A percentile compares a stretch with the other conserved stretches of the same genome.
Evolutionary conservation across 2,113 vertebrate species (phyloP).

Genomic region (Pelmatolapia mariae): DNA sequence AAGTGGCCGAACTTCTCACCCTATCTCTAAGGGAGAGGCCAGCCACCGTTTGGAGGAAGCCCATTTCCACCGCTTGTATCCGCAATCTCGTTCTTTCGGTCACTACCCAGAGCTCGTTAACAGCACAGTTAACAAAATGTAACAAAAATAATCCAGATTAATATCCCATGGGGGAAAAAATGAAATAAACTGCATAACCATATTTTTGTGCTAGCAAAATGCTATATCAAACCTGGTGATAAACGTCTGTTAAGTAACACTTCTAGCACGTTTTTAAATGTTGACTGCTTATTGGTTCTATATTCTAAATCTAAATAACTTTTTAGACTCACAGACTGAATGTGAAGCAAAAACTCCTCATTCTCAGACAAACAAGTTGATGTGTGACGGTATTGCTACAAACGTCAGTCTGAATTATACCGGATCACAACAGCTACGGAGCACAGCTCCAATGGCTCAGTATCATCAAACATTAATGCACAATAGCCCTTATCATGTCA

Average conservation of each 20-base stretch:
- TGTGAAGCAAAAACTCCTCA: not conserved
- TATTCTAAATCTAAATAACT: not conserved
- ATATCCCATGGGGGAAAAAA: fast-evolving
- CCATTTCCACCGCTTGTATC: not conserved
- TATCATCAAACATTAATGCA: not conserved
- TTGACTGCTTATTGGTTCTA: not conserved
- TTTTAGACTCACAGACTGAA: not conserved
- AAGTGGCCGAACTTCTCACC: not conserved
- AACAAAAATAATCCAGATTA: not conserved
- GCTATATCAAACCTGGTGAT: not conserved
- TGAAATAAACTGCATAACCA: not conserved
- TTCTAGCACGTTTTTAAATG: not conserved
- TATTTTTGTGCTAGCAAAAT: not conserved
- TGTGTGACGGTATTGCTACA: not conserved
- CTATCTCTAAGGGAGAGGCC: not conserved
- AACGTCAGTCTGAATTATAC: fast-evolving
- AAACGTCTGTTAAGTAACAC: not conserved
- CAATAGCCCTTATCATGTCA: not conserved
- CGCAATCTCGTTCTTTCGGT: fast-evolving
- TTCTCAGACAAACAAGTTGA: not conserved
- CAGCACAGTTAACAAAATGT: not conserved
- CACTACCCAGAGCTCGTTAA: not conserved
- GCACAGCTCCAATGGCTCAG: not conserved
- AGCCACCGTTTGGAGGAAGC: not conserved
- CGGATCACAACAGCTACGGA: not conserved